phyloP scores from a whole-genome alignment of 2,113 vertebrate genomes.

The Rhinolophus sinicus region DNA sequence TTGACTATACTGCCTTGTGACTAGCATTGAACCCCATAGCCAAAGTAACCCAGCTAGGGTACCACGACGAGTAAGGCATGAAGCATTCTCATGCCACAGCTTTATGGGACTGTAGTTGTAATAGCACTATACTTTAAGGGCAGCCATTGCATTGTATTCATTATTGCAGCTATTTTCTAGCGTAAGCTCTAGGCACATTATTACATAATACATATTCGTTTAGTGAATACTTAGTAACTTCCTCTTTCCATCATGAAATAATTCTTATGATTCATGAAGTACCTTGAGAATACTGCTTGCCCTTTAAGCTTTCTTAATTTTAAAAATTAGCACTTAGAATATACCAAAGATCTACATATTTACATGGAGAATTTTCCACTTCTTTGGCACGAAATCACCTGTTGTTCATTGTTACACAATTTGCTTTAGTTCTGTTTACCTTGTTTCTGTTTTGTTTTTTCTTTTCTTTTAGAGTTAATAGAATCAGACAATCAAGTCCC shows the following conservation, averaged over 20 bases:
- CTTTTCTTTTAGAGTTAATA: neutral
- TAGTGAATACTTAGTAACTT: neutral
- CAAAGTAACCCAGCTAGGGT: neutral
- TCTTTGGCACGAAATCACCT: neutral
- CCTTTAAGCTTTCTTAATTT: neutral
- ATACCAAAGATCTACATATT: neutral
- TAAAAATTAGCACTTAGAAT: conserved; percentile 13
- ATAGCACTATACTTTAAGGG: neutral
- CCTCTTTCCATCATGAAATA: neutral
- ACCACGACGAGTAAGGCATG: neutral
- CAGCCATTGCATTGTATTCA: neutral
- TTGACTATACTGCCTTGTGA: neutral
- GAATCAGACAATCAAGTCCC: neutral
- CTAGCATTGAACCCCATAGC: neutral
- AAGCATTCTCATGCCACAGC: neutral
- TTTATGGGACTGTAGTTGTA: neutral
- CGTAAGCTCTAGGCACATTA: neutral
- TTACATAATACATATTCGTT: neutral
- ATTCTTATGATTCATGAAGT: neutral
- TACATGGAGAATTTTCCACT: neutral
- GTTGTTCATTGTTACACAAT: neutral
- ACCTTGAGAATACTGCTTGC: neutral
- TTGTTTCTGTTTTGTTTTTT: neutral
- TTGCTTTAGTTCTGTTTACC: neutral
- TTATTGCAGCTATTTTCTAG: neutral